Conservation (phyloP, 1,140 invertebrate genomes). For the Solen grandis region DNA sequence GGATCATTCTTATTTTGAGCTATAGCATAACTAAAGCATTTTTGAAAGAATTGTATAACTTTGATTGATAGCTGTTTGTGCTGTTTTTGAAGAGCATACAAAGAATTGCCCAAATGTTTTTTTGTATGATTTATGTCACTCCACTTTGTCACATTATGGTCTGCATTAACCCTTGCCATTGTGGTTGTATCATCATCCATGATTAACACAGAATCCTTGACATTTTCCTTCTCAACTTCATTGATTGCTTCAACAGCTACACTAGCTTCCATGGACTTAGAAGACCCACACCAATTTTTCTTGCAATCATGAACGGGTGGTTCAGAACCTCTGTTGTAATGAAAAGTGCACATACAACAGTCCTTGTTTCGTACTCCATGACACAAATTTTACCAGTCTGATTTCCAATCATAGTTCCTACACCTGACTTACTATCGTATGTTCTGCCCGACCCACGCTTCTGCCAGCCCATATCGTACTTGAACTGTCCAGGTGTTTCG, state of each 20-base stretch:
- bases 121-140: background rate
- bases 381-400: background rate
- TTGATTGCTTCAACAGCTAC: background rate
- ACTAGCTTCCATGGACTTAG: background rate
- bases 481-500: too few relatives aligned
- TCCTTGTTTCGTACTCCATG: background rate
- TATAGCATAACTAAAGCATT: conserved; percentile 16
- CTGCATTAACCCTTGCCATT: background rate
- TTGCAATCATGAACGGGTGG: background rate
- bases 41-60: background rate
- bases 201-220: too few relatives aligned
- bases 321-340: background rate
- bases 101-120: background rate
- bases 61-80: background rate
- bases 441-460: background rate
- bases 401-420: background rate
- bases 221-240: background rate
- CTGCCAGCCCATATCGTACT: background rate
- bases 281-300: too few relatives aligned
- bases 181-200: background rate
- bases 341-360: background rate
- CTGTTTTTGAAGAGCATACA: too few relatives aligned
- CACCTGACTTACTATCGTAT: background rate
- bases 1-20: conserved; percentile 4
- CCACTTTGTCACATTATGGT: background rate